Evolutionary conservation across 2,797 vertebrate species (phyloP), one percentile per base, ranked within the genome.

Genomic region (Paratrypauchen microcephalus): DNA sequence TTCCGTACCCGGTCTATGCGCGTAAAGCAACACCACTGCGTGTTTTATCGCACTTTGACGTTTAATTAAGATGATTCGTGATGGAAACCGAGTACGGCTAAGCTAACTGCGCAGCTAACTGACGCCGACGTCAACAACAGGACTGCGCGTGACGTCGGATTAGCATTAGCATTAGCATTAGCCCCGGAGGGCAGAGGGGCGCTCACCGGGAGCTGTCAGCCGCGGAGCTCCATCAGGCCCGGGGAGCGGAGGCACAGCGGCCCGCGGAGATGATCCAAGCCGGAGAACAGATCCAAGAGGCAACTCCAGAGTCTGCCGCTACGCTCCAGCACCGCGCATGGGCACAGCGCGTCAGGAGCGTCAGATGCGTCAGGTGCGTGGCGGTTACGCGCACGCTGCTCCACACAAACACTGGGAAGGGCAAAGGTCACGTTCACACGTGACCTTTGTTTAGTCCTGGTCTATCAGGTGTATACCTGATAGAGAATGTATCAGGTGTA

Each of bases 81-180:
- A 6, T 19, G 65, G 13, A 2, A 0, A 36, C 0, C 24, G 23
- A 21, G 65, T 24, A 3, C 41, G 70, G 13, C 55, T 2, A 16
- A 11, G 86, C 83, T 83, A 87, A 83, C 77, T 86, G 39, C 84
- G 84, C 74, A 86, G 80, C 83, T 79, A 87, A 75, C 83, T 68
- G 70, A 71, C 60, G 26, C 16, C 41, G 71, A 47, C 74, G 65
- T 39, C 70, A 57, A 76, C 73, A 79, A 79, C 78, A 71, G 69
- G 68, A 19, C 30, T 4, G 12, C 19, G 18, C 57, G 57, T 60
- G 58, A 39, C 58, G 58, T 60, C 58, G 58, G 19, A 2, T 61
- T 61, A 36, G 32, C 32, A 36, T 36, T 36, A 36, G 30, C 30
- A 32, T 32, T 32, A 60, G 30, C 58, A n/a, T 60, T 60, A 60